Evolutionary conservation across 2,888 invertebrate genomes (phyloP).

Genomic region (Noctua pronuba): DNA sequence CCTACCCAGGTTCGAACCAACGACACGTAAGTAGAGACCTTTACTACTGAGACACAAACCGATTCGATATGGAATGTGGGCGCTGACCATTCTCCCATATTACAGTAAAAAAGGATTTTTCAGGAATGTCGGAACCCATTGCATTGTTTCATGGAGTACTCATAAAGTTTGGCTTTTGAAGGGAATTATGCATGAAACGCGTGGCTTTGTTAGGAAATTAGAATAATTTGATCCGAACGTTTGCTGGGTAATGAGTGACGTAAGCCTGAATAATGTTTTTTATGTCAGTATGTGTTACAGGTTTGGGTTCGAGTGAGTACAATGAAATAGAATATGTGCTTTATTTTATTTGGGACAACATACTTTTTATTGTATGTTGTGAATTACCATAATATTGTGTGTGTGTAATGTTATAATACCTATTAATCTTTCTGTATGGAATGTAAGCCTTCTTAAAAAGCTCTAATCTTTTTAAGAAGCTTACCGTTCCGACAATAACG

Average conservation of each 20-base stretch:
- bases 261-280: conserved; percentile 15
- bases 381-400: background rate
- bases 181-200: conserved; percentile 53
- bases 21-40: background rate
- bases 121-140: conserved; percentile 34
- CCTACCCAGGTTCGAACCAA: background rate
- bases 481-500: background rate
- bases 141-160: conserved; percentile 54
- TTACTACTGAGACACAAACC: background rate
- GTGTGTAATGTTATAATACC: background rate
- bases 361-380: background rate
- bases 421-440: background rate
- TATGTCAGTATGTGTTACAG: conserved; percentile 13
- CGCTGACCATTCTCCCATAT: conserved; percentile 26
- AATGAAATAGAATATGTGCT: conserved; percentile 9
- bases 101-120: conserved; percentile 52
- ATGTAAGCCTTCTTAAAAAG: background rate
- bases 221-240: conserved; percentile 54
- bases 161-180: conserved; percentile 51
- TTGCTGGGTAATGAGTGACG: conserved; percentile 30
- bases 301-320: background rate
- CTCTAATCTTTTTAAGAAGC: no score
- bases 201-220: conserved; percentile 50
- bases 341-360: background rate
- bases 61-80: background rate